These are phyloP conservation scores for Gallinago paraguaiae DNA, from an alignment of 2,113 vertebrate genomes.

Conservation along the genomic window DNA sequence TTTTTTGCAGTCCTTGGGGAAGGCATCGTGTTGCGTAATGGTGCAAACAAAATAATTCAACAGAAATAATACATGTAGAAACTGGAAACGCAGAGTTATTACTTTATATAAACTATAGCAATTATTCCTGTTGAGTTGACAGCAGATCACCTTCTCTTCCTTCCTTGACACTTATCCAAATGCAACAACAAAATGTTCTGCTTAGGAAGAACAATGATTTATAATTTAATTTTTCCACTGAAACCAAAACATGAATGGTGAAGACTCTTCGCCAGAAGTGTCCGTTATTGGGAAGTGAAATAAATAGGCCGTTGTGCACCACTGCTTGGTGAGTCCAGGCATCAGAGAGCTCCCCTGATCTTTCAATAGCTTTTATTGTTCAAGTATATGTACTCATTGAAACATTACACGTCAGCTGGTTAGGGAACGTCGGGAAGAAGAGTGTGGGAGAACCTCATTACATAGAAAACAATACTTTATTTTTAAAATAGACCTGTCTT, in stretches of 20 bases:
- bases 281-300: neutral
- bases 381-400: neutral
- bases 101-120: constrained; percentile 68
- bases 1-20: constrained; percentile 39
- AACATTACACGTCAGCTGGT: neutral
- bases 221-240: constrained; percentile 15
- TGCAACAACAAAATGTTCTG: constrained; percentile 41
- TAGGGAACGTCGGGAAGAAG: neutral
- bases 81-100: constrained; percentile 70
- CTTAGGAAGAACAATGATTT: constrained; percentile 48
- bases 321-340: neutral
- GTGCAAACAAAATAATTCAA: constrained; percentile 72
- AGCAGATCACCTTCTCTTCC: constrained; percentile 63
- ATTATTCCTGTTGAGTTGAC: constrained; percentile 64
- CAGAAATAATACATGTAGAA: constrained; percentile 68
- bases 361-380: constrained; percentile 15
- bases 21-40: constrained; percentile 58
- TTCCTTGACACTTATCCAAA: constrained; percentile 62
- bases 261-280: neutral
- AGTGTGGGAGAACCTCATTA: neutral
- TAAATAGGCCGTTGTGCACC: neutral
- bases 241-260: neutral
- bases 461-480: neutral
- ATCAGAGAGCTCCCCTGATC: neutral
- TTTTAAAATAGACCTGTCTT: neutral